A percentile compares a stretch with the other conserved stretches of the same genome.
Evolutionary conservation across 2,797 vertebrate species (phyloP).

Genomic region (Tangara arthus): DNA sequence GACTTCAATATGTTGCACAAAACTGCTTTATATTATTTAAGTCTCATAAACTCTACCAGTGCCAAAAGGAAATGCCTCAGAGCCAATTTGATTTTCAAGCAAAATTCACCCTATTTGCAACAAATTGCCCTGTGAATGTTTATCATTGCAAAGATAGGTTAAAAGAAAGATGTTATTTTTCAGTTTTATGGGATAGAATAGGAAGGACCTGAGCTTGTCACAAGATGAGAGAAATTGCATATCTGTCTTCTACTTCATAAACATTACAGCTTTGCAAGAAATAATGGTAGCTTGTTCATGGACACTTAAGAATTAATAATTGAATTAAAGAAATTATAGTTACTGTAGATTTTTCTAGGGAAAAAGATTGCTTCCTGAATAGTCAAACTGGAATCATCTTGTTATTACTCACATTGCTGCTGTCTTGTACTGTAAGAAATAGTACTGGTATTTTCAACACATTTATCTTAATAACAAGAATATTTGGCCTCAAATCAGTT

Average conservation of each 20-base stretch:
- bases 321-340: not conserved
- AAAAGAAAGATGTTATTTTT: not conserved
- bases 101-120: not conserved
- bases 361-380: not conserved
- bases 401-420: not conserved
- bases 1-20: not conserved
- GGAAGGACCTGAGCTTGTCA: not conserved
- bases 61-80: not conserved
- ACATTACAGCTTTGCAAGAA: not conserved
- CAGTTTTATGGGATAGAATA: not conserved
- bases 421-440: not conserved
- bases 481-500: not conserved
- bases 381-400: not conserved
- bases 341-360: not conserved
- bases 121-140: not conserved
- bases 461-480: not conserved
- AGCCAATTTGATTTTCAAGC: not conserved
- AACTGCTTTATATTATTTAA: not conserved
- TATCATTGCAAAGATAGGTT: not conserved
- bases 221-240: not conserved
- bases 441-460: not conserved
- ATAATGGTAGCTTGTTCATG: not conserved
- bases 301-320: not conserved
- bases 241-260: not conserved
- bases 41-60: not conserved